Percentiles rank a stretch among this genome's conserved stretches.
These are phyloP conservation scores for Ceratoteleas bidentatus DNA, from an alignment of 1,140 invertebrate species.

Conservation along the genomic window DNA sequence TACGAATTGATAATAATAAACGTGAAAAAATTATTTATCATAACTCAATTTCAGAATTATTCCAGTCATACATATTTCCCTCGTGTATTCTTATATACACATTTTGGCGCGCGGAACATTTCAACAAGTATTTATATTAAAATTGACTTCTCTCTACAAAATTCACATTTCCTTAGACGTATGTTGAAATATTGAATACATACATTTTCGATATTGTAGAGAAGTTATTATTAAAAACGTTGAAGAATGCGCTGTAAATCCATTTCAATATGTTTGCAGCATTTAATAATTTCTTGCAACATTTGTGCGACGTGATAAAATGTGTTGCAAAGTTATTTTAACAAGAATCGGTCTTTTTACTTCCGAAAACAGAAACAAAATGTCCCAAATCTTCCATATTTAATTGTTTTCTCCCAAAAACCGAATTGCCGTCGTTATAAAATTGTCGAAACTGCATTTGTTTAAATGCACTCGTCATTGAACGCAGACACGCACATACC, in stretches of 20 bases:
- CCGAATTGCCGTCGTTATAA: too few species aligned
- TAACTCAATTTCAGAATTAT: neutral
- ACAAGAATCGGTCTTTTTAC: neutral
- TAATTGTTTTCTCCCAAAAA: too few species aligned
- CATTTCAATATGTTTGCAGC: constrained; percentile 25
- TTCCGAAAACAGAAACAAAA: neutral
- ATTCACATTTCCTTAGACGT: constrained; percentile 45
- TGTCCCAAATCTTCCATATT: neutral
- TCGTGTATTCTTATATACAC: constrained; percentile 11
- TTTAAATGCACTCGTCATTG: neutral
- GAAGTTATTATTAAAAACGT: constrained; percentile 38
- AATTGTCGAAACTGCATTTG: neutral
- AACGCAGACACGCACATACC: neutral
- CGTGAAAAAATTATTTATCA: neutral
- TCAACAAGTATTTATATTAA: constrained; percentile 53
- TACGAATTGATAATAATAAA: neutral
- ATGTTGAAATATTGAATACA: constrained; percentile 48
- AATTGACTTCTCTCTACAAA: constrained; percentile 38
- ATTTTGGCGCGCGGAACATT: constrained; percentile 26
- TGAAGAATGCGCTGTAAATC: constrained; percentile 36
- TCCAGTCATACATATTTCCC: constrained; percentile 10
- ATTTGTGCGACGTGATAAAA: neutral
- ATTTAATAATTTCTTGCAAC: constrained; percentile 34
- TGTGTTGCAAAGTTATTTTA: neutral
- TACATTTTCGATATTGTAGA: constrained; percentile 40